A percentile compares a stretch with the other conserved stretches of the same genome.
phyloP scores from a whole-genome alignment of 2,113 vertebrate genomes.

The Brachionichthys hirsutus region DNA sequence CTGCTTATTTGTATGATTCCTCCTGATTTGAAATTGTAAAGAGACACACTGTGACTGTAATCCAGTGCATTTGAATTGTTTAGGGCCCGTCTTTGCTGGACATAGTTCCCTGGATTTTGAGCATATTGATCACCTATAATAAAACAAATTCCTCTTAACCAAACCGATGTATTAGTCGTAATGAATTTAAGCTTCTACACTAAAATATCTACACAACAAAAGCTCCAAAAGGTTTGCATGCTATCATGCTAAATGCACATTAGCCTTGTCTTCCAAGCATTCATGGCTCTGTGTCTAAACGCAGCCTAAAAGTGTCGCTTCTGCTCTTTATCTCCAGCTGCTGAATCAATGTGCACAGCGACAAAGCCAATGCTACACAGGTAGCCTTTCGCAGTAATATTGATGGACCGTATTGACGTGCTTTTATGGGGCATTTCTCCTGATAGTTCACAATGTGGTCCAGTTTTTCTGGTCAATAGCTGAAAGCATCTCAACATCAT shows the following conservation, averaged over 20 bases:
- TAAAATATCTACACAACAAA: no score
- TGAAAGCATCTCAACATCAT: slow-evolving; percentile 59
- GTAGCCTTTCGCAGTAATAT: slow-evolving; percentile 40
- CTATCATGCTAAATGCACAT: no score
- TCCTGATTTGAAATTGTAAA: background rate
- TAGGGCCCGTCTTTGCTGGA: no score
- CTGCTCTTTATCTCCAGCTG: background rate
- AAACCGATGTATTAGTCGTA: background rate
- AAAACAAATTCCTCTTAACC: slow-evolving; percentile 35
- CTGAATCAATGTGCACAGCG: slow-evolving; percentile 17
- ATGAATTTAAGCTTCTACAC: no score
- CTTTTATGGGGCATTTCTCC: slow-evolving; percentile 50
- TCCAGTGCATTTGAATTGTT: no score
- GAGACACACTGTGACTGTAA: no score
- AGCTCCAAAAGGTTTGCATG: no score
- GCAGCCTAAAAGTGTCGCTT: no score
- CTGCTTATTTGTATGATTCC: slow-evolving; percentile 21
- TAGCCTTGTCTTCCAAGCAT: no score
- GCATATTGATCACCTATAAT: slow-evolving; percentile 28
- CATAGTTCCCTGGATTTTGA: no score
- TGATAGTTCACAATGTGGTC: slow-evolving; percentile 40
- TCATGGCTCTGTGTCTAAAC: no score
- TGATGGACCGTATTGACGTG: slow-evolving; percentile 42
- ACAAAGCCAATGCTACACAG: slow-evolving; percentile 26
- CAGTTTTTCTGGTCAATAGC: slow-evolving; percentile 55